Conservation (phyloP, 2,113 vertebrate genomes). For the human (Homo sapiens) region DNA sequence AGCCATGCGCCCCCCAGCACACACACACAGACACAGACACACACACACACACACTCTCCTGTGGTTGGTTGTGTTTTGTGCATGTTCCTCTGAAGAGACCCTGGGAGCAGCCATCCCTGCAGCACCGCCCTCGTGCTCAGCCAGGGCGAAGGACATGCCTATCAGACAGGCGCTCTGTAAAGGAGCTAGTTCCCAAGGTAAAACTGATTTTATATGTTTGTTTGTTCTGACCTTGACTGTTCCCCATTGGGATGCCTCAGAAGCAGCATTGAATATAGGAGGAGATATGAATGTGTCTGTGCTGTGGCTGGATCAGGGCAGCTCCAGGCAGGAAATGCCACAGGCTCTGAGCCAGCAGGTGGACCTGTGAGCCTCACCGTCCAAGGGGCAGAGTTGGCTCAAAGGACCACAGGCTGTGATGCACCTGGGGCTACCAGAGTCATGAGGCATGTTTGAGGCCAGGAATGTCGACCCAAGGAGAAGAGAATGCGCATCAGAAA, state of each 20-base stretch:
- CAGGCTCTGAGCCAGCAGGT: not conserved
- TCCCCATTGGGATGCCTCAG: not conserved
- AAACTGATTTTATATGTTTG: slow-evolving; percentile 58
- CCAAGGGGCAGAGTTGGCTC: not conserved
- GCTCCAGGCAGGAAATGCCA: accelerated
- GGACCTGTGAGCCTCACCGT: accelerated
- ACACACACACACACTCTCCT: not conserved
- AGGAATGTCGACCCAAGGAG: not conserved
- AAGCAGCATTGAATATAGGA: not conserved
- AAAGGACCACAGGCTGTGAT: not conserved
- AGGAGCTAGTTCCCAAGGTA: slow-evolving; percentile 40
- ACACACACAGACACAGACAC: accelerated
- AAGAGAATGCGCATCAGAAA: not conserved
- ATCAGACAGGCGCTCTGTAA: not conserved
- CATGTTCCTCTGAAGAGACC: not conserved
- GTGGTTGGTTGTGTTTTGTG: not conserved
- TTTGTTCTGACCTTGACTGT: slow-evolving; percentile 71
- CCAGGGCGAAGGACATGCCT: not conserved
- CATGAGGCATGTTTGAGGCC: not conserved
- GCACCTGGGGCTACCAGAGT: not conserved
- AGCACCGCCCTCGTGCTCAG: not conserved
- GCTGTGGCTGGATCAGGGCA: accelerated
- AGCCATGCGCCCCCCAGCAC: not conserved
- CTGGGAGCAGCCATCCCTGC: not conserved
- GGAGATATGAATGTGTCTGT: not conserved